Percentiles rank a stretch among this genome's conserved stretches.
These are phyloP conservation scores for Callimorpha dominula DNA, from an alignment of 2,888 invertebrate genomes.

Conservation along the genomic window DNA sequence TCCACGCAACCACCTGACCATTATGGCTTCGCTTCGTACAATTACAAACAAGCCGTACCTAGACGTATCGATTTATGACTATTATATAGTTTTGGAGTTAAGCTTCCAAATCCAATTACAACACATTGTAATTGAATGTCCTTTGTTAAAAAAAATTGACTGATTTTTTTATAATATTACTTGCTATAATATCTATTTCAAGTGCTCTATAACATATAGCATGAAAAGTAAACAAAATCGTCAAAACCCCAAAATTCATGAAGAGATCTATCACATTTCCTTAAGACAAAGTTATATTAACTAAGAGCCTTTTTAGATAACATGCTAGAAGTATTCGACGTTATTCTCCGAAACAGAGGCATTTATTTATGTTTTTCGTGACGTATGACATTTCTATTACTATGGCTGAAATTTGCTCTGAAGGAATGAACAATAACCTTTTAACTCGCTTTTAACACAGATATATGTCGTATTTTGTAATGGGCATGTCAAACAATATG, in stretches of 20 bases:
- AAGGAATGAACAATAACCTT: not conserved
- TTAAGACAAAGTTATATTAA: too few relatives aligned
- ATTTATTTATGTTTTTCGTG: too few relatives aligned
- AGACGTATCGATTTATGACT: constrained; percentile 62
- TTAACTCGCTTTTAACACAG: not conserved
- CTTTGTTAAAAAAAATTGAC: not conserved
- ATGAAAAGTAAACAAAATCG: not conserved
- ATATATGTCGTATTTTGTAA: too few relatives aligned
- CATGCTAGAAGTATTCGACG: too few relatives aligned
- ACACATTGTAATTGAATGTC: not conserved
- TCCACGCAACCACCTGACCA: constrained; percentile 63
- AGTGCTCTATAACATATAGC: not conserved
- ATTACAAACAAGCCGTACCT: constrained; percentile 58
- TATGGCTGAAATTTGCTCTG: too few relatives aligned
- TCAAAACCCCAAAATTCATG: too few relatives aligned
- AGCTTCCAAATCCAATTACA: constrained; percentile 23
- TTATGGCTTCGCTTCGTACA: constrained; percentile 78
- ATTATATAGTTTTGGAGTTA: constrained; percentile 34
- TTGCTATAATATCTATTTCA: not conserved
- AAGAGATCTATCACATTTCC: too few relatives aligned
- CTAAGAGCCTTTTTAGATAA: too few relatives aligned
- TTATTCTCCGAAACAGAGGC: too few relatives aligned
- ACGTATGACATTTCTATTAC: too few relatives aligned
- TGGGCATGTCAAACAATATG: too few relatives aligned
- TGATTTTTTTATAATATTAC: not conserved